Conservation (phyloP, 2,888 invertebrate species). For the Trichogramma evanescens region DNA sequence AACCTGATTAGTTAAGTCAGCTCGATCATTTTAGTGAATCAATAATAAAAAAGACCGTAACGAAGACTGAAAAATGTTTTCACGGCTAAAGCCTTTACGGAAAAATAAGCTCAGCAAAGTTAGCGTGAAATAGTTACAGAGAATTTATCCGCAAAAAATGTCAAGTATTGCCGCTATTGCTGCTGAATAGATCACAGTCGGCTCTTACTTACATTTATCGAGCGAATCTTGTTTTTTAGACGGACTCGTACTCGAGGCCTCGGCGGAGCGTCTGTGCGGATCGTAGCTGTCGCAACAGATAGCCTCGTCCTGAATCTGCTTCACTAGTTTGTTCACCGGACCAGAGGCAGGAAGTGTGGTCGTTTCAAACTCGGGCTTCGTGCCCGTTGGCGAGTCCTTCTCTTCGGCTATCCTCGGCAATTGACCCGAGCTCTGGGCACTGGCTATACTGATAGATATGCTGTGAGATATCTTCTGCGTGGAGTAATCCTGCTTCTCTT, state of each 20-base stretch:
- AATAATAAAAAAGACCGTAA: no score
- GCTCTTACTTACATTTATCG: no score
- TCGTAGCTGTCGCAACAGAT: slow-evolving; percentile 13
- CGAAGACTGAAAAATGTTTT: no score
- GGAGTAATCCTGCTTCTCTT: slow-evolving; percentile 36
- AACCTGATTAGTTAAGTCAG: no score
- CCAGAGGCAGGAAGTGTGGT: neutral
- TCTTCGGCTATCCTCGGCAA: slow-evolving; percentile 82
- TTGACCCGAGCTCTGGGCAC: slow-evolving; percentile 44
- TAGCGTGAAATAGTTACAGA: no score
- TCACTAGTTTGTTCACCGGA: slow-evolving; percentile 17
- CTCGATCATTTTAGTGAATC: no score
- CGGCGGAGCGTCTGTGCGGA: slow-evolving; percentile 1
- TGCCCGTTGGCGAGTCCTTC: slow-evolving; percentile 71
- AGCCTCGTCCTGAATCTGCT: slow-evolving; percentile 18
- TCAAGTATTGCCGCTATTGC: no score
- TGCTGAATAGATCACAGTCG: no score
- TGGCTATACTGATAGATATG: slow-evolving; percentile 42
- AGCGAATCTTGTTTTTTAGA: neutral
- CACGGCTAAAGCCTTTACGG: no score
- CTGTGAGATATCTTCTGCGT: slow-evolving; percentile 34
- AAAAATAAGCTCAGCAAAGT: no score
- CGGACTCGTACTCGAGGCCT: neutral
- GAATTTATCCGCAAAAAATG: no score
- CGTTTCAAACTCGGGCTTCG: slow-evolving; percentile 24